Evolutionary conservation across 1,140 invertebrate species (phyloP).

Genomic region (Plodia interpunctella): DNA sequence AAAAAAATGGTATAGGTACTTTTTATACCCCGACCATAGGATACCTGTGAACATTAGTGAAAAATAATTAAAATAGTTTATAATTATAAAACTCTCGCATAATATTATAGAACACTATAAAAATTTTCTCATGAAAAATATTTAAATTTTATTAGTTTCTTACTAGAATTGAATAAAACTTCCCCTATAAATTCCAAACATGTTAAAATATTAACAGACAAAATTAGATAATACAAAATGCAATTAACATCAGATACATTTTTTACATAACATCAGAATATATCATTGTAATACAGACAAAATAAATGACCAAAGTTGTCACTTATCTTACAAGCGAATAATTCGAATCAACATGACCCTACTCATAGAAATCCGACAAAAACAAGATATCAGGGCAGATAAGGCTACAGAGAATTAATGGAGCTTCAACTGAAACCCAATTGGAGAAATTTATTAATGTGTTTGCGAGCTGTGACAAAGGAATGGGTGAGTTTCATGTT

Average conservation of each 20-base stretch:
- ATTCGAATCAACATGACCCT: slow-evolving; percentile 11
- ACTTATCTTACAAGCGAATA: not conserved
- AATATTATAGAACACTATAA: too few relatives aligned
- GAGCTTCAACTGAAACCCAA: slow-evolving; percentile 21
- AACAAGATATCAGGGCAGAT: slow-evolving; percentile 6
- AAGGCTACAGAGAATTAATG: slow-evolving; percentile 11
- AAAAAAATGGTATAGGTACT: too few relatives aligned
- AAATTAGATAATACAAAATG: too few relatives aligned
- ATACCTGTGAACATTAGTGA: too few relatives aligned
- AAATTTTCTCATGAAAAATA: too few relatives aligned
- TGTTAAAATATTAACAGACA: too few relatives aligned
- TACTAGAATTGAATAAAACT: too few relatives aligned
- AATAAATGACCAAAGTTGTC: slow-evolving; percentile 3
- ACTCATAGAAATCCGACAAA: slow-evolving; percentile 10
- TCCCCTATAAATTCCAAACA: too few relatives aligned
- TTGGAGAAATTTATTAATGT: slow-evolving; percentile 34
- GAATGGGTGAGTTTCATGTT: slow-evolving; percentile 16
- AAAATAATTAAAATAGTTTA: too few relatives aligned
- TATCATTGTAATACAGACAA: not conserved
- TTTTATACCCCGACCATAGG: too few relatives aligned
- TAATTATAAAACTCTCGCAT: too few relatives aligned
- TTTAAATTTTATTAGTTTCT: too few relatives aligned
- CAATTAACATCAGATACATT: not conserved
- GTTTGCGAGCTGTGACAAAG: slow-evolving; percentile 25
- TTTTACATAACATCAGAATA: not conserved